Conservation (phyloP, 2,113 vertebrate genomes). For the Rhinolophus ferrumequinum region DNA sequence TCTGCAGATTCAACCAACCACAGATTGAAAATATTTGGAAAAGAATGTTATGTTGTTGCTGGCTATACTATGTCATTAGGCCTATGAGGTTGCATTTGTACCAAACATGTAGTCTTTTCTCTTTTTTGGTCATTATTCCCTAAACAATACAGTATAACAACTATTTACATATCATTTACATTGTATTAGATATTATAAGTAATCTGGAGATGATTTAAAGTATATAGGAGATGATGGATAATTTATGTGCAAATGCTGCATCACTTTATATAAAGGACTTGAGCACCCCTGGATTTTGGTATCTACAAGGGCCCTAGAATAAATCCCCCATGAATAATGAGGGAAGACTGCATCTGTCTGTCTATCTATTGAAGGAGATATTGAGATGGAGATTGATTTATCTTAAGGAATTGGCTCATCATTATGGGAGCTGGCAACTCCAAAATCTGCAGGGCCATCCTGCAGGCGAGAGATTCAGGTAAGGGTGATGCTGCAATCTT, state of each 20-base stretch:
- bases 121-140: background rate
- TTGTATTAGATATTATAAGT: background rate
- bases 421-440: background rate
- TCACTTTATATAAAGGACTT: background rate
- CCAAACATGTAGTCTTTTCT: background rate
- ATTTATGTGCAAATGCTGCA: background rate
- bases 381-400: background rate
- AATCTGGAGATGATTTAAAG: background rate
- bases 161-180: background rate
- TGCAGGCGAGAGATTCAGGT: background rate
- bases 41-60: background rate
- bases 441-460: background rate
- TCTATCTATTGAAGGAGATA: background rate
- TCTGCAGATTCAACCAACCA: background rate
- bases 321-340: background rate
- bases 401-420: background rate
- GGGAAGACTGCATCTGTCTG: background rate
- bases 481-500: background rate
- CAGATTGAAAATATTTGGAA: background rate
- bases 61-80: background rate
- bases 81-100: background rate
- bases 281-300: background rate
- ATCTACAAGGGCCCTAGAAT: background rate
- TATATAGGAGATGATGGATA: background rate
- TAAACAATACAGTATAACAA: background rate